Conservation (phyloP, 2,797 vertebrate genomes). For the Anableps anableps region DNA sequence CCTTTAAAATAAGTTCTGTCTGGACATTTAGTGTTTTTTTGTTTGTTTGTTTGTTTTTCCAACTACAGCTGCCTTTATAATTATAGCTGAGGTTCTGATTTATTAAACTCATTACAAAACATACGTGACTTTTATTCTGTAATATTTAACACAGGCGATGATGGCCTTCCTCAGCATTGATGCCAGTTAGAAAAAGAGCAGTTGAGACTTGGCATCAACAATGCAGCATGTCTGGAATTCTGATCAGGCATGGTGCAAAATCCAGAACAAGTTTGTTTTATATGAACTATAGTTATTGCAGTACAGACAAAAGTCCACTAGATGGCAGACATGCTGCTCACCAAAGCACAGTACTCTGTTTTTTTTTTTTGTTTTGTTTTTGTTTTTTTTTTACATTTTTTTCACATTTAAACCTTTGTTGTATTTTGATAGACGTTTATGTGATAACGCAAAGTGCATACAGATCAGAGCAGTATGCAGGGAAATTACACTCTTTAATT, state of each 20-base stretch:
- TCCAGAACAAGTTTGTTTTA: not conserved
- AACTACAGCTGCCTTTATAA: not conserved
- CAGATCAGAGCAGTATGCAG: not conserved
- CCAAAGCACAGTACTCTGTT: not conserved
- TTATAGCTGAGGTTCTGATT: not conserved
- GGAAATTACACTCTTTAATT: too few relatives aligned
- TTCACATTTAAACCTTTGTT: not conserved
- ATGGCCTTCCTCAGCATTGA: not conserved
- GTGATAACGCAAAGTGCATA: not conserved
- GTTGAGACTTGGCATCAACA: not conserved
- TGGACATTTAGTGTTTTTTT: not conserved
- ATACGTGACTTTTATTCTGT: not conserved
- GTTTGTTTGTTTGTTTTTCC: too few relatives aligned
- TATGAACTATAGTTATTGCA: not conserved
- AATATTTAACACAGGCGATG: not conserved
- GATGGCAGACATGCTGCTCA: conserved; percentile 24
- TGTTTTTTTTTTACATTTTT: too few relatives aligned
- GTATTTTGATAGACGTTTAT: not conserved
- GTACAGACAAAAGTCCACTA: conserved; percentile 24
- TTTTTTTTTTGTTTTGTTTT: too few relatives aligned
- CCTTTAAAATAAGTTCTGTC: not conserved
- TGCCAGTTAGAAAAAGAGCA: not conserved
- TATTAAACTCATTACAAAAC: not conserved
- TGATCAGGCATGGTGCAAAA: not conserved
- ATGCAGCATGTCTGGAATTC: not conserved